Conservation (phyloP, 2,797 vertebrate species). For the Propithecus deckenii region DNA sequence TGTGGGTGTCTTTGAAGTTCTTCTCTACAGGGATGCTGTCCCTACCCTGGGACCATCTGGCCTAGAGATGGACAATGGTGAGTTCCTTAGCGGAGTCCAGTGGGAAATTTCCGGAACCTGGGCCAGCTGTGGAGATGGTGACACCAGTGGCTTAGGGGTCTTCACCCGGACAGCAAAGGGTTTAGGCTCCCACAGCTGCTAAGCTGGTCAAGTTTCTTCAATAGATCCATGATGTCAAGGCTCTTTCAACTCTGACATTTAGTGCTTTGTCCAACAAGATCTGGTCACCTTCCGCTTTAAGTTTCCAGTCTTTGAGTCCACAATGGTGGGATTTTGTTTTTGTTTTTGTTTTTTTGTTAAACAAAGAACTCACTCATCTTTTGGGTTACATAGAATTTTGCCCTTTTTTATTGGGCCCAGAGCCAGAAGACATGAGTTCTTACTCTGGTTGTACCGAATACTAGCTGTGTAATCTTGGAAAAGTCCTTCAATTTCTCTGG, state of each 20-base stretch:
- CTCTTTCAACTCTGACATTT: not conserved
- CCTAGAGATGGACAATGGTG: not conserved
- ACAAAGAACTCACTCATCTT: not conserved
- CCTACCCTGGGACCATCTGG: not conserved
- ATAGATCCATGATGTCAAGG: not conserved
- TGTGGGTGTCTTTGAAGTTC: not conserved
- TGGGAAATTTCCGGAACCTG: not conserved
- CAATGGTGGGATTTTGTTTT: not conserved
- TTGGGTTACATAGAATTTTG: not conserved
- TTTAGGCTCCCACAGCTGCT: not conserved
- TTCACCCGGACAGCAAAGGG: not conserved
- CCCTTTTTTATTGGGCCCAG: not conserved
- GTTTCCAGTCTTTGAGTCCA: not conserved
- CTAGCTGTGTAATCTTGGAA: not conserved
- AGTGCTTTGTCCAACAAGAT: not conserved
- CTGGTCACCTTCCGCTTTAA: not conserved
- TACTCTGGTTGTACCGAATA: not conserved
- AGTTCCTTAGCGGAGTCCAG: not conserved
- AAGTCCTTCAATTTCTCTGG: not conserved
- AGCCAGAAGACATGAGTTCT: not conserved
- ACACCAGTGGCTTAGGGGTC: not conserved
- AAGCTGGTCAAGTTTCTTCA: not conserved
- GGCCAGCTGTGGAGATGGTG: not conserved
- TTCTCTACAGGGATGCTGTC: not conserved
- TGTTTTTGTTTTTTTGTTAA: not conserved